phyloP scores from a whole-genome alignment of 2,797 vertebrate species.

The Smutsia gigantea region DNA sequence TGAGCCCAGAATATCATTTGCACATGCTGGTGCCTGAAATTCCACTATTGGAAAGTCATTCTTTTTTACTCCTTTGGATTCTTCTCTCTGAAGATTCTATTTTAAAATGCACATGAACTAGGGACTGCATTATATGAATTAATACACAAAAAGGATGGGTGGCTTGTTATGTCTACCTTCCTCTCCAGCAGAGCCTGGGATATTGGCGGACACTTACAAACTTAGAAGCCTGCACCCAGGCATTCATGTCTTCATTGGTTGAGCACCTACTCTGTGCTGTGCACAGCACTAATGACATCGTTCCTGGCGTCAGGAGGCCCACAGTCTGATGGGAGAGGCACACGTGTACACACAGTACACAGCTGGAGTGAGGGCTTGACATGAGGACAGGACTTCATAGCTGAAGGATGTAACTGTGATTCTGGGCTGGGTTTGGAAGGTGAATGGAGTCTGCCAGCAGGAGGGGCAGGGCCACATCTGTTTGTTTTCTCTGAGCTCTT shows the following conservation, averaged over 20 bases:
- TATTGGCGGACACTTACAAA: neutral
- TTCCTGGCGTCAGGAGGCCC: neutral
- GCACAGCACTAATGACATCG: neutral
- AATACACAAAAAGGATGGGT: neutral
- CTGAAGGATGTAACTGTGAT: neutral
- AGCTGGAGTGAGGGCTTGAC: neutral
- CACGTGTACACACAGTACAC: too few species aligned
- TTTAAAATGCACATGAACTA: neutral
- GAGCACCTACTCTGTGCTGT: neutral
- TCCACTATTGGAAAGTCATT: neutral
- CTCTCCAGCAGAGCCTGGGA: neutral
- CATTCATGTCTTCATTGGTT: neutral
- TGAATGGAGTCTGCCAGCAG: neutral
- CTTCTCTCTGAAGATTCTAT: constrained; percentile 17
- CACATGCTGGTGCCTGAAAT: neutral
- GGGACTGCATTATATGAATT: neutral
- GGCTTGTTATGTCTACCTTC: neutral
- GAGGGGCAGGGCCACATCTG: fast-evolving
- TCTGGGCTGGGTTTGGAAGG: neutral
- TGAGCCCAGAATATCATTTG: neutral
- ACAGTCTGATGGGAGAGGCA: neutral
- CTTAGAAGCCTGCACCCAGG: neutral
- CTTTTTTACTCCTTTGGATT: neutral
- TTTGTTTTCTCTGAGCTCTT: neutral
- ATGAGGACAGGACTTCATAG: fast-evolving